These are phyloP conservation scores for Cyprichromis sp. DNA, from an alignment of 2,113 vertebrate genomes.

Conservation along the genomic window DNA sequence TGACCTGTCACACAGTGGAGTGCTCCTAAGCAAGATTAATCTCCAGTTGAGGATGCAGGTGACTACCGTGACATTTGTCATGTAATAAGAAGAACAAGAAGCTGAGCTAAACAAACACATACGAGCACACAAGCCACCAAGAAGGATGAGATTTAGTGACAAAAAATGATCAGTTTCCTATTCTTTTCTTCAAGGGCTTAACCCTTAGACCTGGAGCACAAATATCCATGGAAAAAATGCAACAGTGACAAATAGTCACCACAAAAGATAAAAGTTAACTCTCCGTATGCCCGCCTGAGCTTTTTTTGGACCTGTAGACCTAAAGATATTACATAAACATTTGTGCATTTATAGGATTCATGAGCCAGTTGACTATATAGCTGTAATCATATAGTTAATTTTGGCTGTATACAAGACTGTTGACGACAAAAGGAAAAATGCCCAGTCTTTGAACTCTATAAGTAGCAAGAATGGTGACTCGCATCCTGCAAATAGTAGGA, in stretches of 20 bases:
- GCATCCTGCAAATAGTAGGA: not conserved
- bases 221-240: not conserved
- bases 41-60: conserved; percentile 43
- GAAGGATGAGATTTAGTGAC: not conserved
- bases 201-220: not conserved
- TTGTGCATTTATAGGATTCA: not conserved
- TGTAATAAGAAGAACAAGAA: conserved; percentile 16
- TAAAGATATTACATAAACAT: not conserved
- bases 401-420: not conserved
- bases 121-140: not conserved
- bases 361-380: not conserved
- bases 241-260: not conserved
- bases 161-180: not conserved
- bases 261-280: not conserved
- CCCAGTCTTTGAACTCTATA: not conserved
- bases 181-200: not conserved
- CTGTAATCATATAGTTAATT: not conserved
- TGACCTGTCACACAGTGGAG: conserved; percentile 46
- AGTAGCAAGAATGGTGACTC: not conserved
- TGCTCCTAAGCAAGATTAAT: conserved; percentile 66
- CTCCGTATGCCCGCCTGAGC: accelerated
- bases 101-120: not conserved
- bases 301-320: not conserved
- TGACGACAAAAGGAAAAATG: not conserved
- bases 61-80: conserved; percentile 56